Percentiles rank a stretch among this genome's conserved stretches.
Evolutionary conservation across 2,797 vertebrate species (phyloP).

Genomic region (Amniataba percoides): DNA sequence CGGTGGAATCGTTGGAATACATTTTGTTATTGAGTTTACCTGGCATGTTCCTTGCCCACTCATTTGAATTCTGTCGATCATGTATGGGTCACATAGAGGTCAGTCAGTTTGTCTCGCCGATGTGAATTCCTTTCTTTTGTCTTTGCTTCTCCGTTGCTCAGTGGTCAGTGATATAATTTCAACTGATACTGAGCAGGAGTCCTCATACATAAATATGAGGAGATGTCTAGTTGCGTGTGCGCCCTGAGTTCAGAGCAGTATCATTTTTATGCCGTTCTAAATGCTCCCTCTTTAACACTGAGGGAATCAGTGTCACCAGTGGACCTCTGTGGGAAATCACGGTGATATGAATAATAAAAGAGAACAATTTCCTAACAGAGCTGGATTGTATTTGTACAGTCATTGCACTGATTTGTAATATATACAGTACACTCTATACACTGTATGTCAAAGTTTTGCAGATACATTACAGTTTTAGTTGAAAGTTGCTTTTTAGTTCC

Average conservation of each 20-base stretch:
- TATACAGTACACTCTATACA: neutral
- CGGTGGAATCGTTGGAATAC: conserved; percentile 29
- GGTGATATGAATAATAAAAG: conserved; percentile 41
- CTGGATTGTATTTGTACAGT: conserved; percentile 6
- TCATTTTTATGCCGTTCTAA: conserved; percentile 47
- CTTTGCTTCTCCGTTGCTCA: conserved; percentile 38
- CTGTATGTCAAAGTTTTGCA: conserved; percentile 7
- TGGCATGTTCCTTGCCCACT: conserved; percentile 52
- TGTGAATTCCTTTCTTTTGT: conserved; percentile 45
- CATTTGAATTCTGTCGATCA: conserved; percentile 58
- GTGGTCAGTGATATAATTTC: conserved; percentile 59
- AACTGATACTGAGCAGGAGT: conserved; percentile 40
- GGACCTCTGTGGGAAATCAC: conserved; percentile 45
- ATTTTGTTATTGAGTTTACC: conserved; percentile 52
- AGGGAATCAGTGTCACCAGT: conserved; percentile 50
- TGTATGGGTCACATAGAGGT: conserved; percentile 40
- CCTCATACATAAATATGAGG: conserved; percentile 70
- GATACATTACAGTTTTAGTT: neutral
- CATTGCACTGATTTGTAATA: neutral
- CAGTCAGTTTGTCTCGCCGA: conserved; percentile 39
- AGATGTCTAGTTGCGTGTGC: conserved; percentile 31
- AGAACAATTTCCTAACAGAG: conserved; percentile 14
- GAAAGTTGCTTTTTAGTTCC: conserved; percentile 13
- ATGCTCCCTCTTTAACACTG: conserved; percentile 54
- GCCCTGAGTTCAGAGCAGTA: conserved; percentile 48